Percentiles rank a stretch among this genome's conserved stretches.
Evolutionary conservation across 2,888 invertebrate species (phyloP).

Genomic region (Xylota sylvarum): DNA sequence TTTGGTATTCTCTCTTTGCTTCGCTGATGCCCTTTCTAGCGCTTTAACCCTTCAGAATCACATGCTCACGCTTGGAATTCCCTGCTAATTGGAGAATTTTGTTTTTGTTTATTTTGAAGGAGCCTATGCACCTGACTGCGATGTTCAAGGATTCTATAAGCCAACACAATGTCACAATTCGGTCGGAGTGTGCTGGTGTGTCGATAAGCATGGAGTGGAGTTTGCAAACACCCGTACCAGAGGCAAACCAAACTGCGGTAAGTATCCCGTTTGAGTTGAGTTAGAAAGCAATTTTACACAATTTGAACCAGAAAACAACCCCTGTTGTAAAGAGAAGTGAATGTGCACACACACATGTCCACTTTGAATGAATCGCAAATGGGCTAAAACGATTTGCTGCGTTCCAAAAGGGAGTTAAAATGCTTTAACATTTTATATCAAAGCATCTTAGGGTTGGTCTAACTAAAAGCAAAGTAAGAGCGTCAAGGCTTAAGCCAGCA

Average conservation of each 20-base stretch:
- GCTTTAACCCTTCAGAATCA: slow-evolving; percentile 61
- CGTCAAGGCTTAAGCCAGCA: background rate
- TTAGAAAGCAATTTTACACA: slow-evolving; percentile 54
- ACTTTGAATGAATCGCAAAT: slow-evolving; percentile 34
- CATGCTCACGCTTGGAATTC: slow-evolving; percentile 25
- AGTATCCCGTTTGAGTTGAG: slow-evolving; percentile 81
- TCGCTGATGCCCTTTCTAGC: slow-evolving; percentile 51
- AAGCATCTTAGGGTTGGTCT: background rate
- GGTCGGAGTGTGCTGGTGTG: slow-evolving; percentile 96
- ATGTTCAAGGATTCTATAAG: slow-evolving; percentile 94
- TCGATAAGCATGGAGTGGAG: slow-evolving; percentile 96
- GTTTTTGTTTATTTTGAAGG: slow-evolving; percentile 85
- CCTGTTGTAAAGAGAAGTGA: slow-evolving; percentile 30
- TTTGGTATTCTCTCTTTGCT: slow-evolving; percentile 45
- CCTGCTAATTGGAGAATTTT: slow-evolving; percentile 72
- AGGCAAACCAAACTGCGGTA: slow-evolving; percentile 92
- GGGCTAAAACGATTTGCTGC: slow-evolving; percentile 56
- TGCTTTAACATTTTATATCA: slow-evolving; percentile 34
- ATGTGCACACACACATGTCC: background rate
- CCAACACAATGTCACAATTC: slow-evolving; percentile 95
- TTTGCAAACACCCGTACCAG: slow-evolving; percentile 93
- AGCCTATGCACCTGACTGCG: slow-evolving; percentile 92
- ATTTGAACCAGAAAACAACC: slow-evolving; percentile 59
- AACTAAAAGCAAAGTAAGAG: background rate
- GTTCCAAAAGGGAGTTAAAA: slow-evolving; percentile 57